Conservation (phyloP, 92 coral and sea anemone genomes). For the Zoanthus gigantus region DNA sequence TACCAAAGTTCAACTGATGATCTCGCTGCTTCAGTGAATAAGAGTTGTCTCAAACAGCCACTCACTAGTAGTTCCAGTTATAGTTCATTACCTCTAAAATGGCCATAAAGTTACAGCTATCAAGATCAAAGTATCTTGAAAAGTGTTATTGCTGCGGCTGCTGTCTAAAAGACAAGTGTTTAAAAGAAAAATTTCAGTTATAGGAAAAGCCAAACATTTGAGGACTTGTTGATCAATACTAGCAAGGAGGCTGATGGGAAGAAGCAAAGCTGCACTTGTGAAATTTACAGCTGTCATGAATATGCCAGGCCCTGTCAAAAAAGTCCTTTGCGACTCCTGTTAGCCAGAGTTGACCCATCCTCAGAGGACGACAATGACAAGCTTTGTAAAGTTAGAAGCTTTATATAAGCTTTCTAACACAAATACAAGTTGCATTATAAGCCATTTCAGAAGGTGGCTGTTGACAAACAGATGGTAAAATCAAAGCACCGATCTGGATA, state of each 20-base stretch:
- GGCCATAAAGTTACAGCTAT: constrained; percentile 46
- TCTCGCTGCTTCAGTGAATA: constrained; percentile 52
- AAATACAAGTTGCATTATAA: constrained; percentile 33
- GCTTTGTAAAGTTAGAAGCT: constrained; percentile 20
- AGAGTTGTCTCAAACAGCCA: constrained; percentile 31
- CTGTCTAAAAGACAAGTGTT: constrained; percentile 52
- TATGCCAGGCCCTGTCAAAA: constrained; percentile 53
- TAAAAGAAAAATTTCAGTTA: constrained; percentile 43
- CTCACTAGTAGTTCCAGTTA: constrained; percentile 14
- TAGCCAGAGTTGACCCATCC: constrained; percentile 40
- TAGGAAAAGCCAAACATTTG: constrained; percentile 45
- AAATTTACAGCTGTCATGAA: constrained; percentile 52
- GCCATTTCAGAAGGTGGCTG: constrained; percentile 44
- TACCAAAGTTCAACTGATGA: constrained; percentile 27
- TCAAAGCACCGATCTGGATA: constrained; percentile 30
- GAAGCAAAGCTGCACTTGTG: constrained; percentile 57
- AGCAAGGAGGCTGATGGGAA: constrained; percentile 51
- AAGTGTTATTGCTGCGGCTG: constrained; percentile 33
- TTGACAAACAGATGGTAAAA: constrained; percentile 52
- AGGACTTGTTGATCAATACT: constrained; percentile 56
- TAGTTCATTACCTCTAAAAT: constrained; percentile 1
- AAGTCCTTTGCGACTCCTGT: constrained; percentile 47
- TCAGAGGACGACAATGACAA: constrained; percentile 4
- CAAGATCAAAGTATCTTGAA: constrained; percentile 48
- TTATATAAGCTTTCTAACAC: constrained; percentile 7